Percentiles rank a stretch among this genome's conserved stretches.
Evolutionary conservation across 2,797 vertebrate species (phyloP).

Genomic region (Liasis olivaceus): DNA sequence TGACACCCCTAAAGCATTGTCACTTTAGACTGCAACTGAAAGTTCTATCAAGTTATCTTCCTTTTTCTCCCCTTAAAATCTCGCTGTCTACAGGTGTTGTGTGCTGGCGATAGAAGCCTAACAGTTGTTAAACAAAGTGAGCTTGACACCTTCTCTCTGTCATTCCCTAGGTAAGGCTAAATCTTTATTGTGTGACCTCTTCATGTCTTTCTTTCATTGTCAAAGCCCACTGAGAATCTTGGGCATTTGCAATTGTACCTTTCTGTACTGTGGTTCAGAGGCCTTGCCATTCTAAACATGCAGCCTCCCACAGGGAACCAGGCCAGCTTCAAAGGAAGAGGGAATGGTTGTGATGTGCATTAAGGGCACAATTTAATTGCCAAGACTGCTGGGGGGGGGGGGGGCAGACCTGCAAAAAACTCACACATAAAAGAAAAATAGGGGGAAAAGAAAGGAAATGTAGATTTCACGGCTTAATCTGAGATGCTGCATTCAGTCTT

Average conservation of each 20-base stretch:
- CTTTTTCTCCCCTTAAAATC: neutral
- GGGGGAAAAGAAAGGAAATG: neutral
- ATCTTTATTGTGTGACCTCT: constrained; percentile 12
- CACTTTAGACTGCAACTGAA: neutral
- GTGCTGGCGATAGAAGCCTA: constrained; percentile 19
- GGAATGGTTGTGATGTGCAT: accelerated
- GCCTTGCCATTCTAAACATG: constrained; percentile 13
- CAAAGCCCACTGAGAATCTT: neutral
- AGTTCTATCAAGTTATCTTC: neutral
- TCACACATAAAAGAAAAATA: neutral
- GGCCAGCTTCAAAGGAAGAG: neutral
- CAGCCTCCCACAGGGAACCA: neutral
- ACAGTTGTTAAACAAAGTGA: neutral
- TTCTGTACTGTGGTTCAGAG: neutral
- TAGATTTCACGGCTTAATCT: neutral
- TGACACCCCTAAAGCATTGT: neutral
- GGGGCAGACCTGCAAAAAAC: neutral
- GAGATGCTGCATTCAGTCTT: neutral
- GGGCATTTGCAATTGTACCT: neutral
- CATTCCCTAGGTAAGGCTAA: neutral
- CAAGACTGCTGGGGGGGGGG: neutral
- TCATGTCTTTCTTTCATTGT: constrained; percentile 17
- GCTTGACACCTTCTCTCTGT: constrained; percentile 28
- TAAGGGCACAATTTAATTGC: neutral
- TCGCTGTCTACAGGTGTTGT: neutral